Evolutionary conservation across 2,888 invertebrate species (phyloP), one percentile per base, ranked within the genome.

Genomic region (Silvanus unidentatus): DNA sequence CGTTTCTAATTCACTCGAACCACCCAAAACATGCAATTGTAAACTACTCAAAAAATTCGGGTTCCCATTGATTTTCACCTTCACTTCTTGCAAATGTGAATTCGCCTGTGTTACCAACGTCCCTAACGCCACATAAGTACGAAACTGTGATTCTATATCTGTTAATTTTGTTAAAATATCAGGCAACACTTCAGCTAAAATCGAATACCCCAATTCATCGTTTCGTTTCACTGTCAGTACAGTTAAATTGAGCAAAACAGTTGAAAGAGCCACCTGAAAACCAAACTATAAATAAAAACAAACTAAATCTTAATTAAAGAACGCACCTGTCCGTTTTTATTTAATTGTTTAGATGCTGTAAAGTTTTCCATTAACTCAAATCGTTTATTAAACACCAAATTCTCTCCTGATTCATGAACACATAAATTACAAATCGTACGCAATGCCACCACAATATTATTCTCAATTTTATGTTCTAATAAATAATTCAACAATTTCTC

Each of bases 351-450:
- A 46, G 81, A 70, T 12, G 76, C 70, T 14, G 79, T 63, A 0
- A 79, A 59, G 57, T 75, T 75, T 35, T 77, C 67, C n/a, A 85
- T 66, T 40, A 79, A 65, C 36, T 73, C 70, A 47, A 81, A 79
- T 34, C 78, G 70, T 36, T 79, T 75, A 1, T 75, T 72, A 35
- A 82, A 68, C 39, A 83, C 77, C 36, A 83, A 58, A 66, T 76
- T 74, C 68, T 84, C 84, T 0, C 86, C 86, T 3, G 74, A 66
- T 43, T 78, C 71, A 56, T 88, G 86, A 12, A 76, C 72, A 70
- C 92, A 87, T 63, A 91, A 82, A 71, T 97, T 97, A 53, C 85
- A 84, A 1, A 95, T 63, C 37, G 86, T 79, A 9, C 93, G 80
- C 60, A 91, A 78, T 1, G 84, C 75, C 50, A 95, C 76, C 73